Evolutionary conservation across 1,140 invertebrate species (phyloP).

Genomic region (Gonioctena quinquepunctata): DNA sequence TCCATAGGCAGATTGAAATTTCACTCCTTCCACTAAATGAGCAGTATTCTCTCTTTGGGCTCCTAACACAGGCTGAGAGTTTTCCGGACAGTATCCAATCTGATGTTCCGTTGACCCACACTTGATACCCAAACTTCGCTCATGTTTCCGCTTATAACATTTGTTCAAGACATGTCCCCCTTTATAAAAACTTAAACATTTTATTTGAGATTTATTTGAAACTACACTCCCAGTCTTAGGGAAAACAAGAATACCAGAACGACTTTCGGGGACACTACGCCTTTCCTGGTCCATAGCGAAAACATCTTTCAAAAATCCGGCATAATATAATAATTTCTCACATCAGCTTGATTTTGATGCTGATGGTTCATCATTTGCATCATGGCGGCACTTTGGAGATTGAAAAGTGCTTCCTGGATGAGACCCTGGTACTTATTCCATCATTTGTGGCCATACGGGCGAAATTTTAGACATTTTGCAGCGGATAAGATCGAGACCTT

Average conservation of each 20-base stretch:
- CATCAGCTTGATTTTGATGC: background rate
- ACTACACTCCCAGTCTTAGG: background rate
- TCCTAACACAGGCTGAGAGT: background rate
- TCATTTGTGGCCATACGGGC: background rate
- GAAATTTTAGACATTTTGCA: background rate
- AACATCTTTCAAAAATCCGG: background rate
- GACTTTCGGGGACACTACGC: background rate
- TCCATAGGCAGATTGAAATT: too few relatives aligned
- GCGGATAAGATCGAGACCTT: background rate
- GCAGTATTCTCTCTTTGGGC: too few relatives aligned
- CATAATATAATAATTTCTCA: slow-evolving; percentile 4
- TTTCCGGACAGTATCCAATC: background rate
- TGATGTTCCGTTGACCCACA: slow-evolving; percentile 19
- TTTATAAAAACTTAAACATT: slow-evolving; percentile 18
- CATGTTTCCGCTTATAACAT: slow-evolving; percentile 6
- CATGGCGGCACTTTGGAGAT: background rate
- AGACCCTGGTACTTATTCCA: background rate
- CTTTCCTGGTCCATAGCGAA: background rate
- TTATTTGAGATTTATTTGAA: background rate
- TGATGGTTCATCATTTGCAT: background rate
- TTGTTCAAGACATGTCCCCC: background rate
- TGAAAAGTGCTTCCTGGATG: background rate
- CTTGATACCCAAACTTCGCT: slow-evolving; percentile 2
- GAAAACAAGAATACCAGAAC: background rate
- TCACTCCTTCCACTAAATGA: background rate